Evolutionary conservation across 2,888 invertebrate species (phyloP), one percentile per base, ranked within the genome.

Genomic region (Pedicia rivosa): DNA sequence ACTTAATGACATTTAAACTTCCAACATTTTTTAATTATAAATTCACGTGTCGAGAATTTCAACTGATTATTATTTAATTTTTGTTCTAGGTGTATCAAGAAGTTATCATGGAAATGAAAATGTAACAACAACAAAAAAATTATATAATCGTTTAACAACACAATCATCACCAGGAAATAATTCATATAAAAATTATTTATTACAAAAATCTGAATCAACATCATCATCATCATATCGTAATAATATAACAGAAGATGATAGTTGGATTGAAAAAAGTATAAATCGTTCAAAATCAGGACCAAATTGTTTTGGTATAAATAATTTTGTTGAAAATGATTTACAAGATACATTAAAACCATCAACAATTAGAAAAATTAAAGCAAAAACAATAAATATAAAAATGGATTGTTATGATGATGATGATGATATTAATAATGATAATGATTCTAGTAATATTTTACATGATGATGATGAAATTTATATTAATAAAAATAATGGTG

Each of bases 231-330:
- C 54, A 38, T n/a, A n/a, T n/a, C n/a, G n/a, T n/a, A 56, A 59
- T 28, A 57, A 58, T 10, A 13, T 32, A 10, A 15, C 31, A 4
- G 32, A 36, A 7, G 40, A 40, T 20, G 35, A 27, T 15, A 28
- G 35, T 26, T 35, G 35, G 35, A 16, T 35, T 10, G 25, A 25
- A 8, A 15, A 17, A 16, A 13, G 19, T 20, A 26, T 43, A 12
- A 59, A 58, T 50, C 56, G 61, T n/a, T 62, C 61, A n/a, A 61
- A 59, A 36, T 62, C 61, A 2, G 61, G 60, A 4, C 61, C 61
- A 30, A 59, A 59, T 20, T 59, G 61, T 39, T 55, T 59, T 38
- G 55, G 53, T 3, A 55, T 53, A 13, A 35, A 32, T 30, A 24
- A 34, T 36, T 22, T 22, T 40, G 54, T 52, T 2, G 57, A 59